Base-by-base conservation (phyloP, 2,797 vertebrate genomes). In the Potorous gilbertii region DNA sequence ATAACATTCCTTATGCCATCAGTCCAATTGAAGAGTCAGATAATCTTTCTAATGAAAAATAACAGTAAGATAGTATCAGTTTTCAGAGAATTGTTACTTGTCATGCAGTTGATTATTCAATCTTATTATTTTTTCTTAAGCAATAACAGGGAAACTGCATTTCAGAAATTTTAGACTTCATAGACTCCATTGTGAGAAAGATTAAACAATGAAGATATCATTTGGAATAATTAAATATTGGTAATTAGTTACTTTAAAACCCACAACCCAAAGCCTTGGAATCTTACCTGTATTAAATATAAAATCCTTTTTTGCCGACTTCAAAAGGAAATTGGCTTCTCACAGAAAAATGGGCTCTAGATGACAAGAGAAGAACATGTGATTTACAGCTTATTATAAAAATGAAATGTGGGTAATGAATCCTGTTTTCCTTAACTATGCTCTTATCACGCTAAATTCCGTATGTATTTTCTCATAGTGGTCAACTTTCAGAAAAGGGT, bases 91-190 rank as follows among this genome's bases (percentile, higher is more conserved):
- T 89, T 54, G 55, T 34, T 90, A 96, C 10, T n/a, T 97, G 56
- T 94, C 55, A 56, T 93, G 94, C 56, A 95, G 94, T 97, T 89
- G 1, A 34, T 18, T 74, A 24, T 81, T 55, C 0, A 81, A n/a
- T 59, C 14, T 89, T 59, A 94, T 92, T 97, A 95, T 50, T 95
- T 95, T 93, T 91, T 97, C 56, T 96, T 97, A 97, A 66, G 46
- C 94, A 92, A 46, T 66, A 91, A 74, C 92, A 81, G 57, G 93
- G 50, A 24, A 95, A 52, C 93, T 91, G 91, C 40, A 66, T 55
- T 95, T n/a, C 90, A 3, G 9, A 40, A 81, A 46, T 91, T 27
- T 95, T 91, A 93, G 91, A 93, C 27, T 96, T 97, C 57, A 94
- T 91, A 91, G 11, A 95, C 74, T 13, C 91, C 94, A 55, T 46